Evolutionary conservation across 2,113 vertebrate genomes (phyloP).

Genomic region (Myocastor coypus): DNA sequence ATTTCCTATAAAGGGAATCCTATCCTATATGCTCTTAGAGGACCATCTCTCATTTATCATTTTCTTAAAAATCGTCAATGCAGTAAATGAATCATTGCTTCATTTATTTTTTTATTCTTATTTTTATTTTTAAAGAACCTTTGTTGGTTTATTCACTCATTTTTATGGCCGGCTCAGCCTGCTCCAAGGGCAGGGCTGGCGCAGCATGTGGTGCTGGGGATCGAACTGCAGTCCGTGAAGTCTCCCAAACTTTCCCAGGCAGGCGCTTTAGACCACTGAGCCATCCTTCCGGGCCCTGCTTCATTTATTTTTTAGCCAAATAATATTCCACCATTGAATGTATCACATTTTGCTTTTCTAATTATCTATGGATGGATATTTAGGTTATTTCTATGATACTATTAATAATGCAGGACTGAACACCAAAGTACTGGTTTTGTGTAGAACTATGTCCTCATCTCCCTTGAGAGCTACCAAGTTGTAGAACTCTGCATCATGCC

Average conservation of each 20-base stretch:
- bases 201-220: too few relatives aligned
- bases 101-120: background rate
- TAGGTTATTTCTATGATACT: background rate
- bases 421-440: background rate
- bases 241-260: too few relatives aligned
- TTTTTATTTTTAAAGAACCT: too few relatives aligned
- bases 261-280: too few relatives aligned
- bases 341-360: background rate
- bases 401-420: background rate
- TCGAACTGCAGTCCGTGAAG: too few relatives aligned
- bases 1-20: background rate
- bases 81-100: accelerated
- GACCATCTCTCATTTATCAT: background rate
- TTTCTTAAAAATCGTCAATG: background rate
- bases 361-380: background rate
- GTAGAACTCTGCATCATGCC: background rate
- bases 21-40: background rate
- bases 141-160: too few relatives aligned
- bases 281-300: too few relatives aligned
- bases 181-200: too few relatives aligned
- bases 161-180: too few relatives aligned
- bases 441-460: background rate
- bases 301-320: background rate
- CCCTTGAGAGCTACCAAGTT: background rate
- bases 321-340: background rate